Conservation (phyloP, 2,888 invertebrate genomes). For the Hydrotaea diabolus region DNA sequence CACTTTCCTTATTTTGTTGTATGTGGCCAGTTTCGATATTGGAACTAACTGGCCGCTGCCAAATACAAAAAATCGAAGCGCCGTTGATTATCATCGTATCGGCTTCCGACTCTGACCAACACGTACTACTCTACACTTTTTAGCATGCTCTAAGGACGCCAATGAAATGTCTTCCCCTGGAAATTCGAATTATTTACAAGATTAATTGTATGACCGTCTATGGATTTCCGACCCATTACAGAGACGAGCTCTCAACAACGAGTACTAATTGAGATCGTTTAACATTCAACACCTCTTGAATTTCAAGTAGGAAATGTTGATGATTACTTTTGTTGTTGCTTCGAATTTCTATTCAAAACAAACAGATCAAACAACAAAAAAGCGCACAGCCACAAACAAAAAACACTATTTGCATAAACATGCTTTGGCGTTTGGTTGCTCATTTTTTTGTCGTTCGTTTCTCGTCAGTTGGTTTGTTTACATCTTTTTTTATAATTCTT, state of each 20-base stretch:
- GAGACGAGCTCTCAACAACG: not conserved
- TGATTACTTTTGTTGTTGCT: not conserved
- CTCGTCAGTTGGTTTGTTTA: constrained; percentile 14
- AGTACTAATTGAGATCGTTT: constrained; percentile 6
- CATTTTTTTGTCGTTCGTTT: not conserved
- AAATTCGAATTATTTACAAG: not conserved
- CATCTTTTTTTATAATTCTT: not conserved
- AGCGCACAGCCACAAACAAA: not conserved
- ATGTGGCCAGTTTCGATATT: too few species aligned
- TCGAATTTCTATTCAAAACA: not conserved
- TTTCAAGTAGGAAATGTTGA: constrained; percentile 23
- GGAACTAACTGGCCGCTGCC: too few species aligned
- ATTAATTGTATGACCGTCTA: not conserved
- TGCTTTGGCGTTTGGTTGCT: constrained; percentile 39
- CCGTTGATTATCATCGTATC: too few species aligned
- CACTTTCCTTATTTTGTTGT: too few species aligned
- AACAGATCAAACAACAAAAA: not conserved
- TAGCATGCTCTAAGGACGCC: not conserved
- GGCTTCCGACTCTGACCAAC: too few species aligned
- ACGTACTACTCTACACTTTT: too few species aligned
- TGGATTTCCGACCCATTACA: not conserved
- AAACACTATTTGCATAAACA: constrained; percentile 58
- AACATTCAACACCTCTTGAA: constrained; percentile 11
- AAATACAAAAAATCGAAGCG: too few species aligned
- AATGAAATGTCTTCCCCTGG: not conserved